Evolutionary conservation across 2,888 invertebrate genomes (phyloP).

Genomic region (Caenorhabditis auriculariae): DNA sequence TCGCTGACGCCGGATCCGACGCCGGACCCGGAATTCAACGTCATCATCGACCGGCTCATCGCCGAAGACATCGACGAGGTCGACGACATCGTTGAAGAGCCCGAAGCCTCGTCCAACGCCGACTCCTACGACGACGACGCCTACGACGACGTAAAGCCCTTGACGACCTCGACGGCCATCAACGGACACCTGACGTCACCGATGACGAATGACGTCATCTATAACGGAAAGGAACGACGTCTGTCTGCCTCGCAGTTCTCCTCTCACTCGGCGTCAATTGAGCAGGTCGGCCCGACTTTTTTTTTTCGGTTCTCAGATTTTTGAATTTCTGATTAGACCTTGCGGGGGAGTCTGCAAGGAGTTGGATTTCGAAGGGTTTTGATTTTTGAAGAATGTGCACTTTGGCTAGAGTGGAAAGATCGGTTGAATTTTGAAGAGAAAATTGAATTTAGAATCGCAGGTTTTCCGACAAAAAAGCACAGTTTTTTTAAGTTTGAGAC

Average conservation of each 20-base stretch:
- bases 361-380: too few species aligned
- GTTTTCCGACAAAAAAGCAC: too few species aligned
- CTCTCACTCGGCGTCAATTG: conserved; percentile 49
- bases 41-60: too few species aligned
- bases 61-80: conserved; percentile 12
- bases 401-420: too few species aligned
- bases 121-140: conserved; percentile 4
- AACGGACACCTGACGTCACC: conserved; percentile 7
- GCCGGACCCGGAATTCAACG: conserved; percentile 16
- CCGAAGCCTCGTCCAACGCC: conserved; percentile 4
- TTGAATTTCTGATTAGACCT: too few species aligned
- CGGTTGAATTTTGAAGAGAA: too few species aligned
- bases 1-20: conserved; percentile 27
- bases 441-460: too few species aligned
- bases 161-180: conserved; percentile 6
- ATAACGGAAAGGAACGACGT: conserved; percentile 12
- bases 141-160: conserved; percentile 3
- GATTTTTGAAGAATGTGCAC: too few species aligned
- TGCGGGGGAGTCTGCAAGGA: too few species aligned
- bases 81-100: conserved; percentile 5
- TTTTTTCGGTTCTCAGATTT: too few species aligned
- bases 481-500: too few species aligned
- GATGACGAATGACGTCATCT: conserved; percentile 10
- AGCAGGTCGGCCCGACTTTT: conserved; percentile 42
- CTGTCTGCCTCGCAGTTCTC: conserved; percentile 52